Percentiles rank a stretch among this genome's conserved stretches.
Conservation (phyloP, 92 coral and sea anemone species). For the Diadumene lineata region DNA sequence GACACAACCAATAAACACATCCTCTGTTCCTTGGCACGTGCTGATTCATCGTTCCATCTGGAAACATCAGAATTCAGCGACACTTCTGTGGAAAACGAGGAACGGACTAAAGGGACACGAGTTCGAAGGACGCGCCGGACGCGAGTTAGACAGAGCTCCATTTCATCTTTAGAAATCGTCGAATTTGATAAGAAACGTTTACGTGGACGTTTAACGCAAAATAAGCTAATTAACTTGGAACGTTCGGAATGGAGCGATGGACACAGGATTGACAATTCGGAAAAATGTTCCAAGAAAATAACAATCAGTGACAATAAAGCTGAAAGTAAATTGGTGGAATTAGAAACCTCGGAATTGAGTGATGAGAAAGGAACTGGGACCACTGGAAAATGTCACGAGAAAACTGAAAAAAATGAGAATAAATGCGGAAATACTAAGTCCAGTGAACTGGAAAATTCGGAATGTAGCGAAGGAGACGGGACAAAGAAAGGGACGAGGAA, state of each 20-base stretch:
- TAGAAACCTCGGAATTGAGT: no score
- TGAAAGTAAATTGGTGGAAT: no score
- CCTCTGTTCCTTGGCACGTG: constrained; percentile 73
- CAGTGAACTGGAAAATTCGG: no score
- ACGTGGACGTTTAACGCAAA: background rate
- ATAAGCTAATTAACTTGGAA: constrained; percentile 9
- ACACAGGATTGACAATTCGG: background rate
- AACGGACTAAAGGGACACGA: constrained; percentile 16
- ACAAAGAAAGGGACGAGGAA: no score
- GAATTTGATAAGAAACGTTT: constrained; percentile 5
- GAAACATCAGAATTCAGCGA: constrained; percentile 25
- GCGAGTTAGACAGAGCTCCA: constrained; percentile 28
- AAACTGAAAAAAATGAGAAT: no score
- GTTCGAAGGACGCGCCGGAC: constrained; percentile 12
- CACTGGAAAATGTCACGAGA: no score
- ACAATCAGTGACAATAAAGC: background rate
- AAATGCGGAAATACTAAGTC: no score
- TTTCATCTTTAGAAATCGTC: constrained; percentile 19
- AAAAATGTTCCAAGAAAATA: constrained; percentile 15
- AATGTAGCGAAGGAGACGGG: background rate
- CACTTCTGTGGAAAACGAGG: constrained; percentile 10
- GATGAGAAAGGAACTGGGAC: no score
- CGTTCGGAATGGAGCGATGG: constrained; percentile 13
- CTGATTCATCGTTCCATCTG: constrained; percentile 35
- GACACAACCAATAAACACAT: constrained; percentile 69